Base-by-base conservation (phyloP, 2,888 invertebrate species). In the Pherbina coryleti region DNA sequence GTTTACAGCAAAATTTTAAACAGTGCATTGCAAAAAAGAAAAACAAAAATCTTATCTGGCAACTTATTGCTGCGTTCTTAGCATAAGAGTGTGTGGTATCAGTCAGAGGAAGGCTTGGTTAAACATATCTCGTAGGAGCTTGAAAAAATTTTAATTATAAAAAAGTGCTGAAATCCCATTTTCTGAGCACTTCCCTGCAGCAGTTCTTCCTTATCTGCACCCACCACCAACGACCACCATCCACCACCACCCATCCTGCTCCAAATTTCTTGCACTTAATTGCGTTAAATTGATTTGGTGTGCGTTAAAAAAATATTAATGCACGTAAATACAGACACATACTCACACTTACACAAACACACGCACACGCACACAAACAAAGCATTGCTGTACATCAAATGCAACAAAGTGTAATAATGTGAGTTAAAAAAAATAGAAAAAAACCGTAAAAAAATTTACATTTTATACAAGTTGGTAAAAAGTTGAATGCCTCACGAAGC, bases 301-400 rank as follows among this genome's bases (percentile, higher is more conserved):
- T 22, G 19, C 9, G 22, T 66, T 66, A 51, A 70, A 64, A 76
- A 67, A 64, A 25, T 44, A 75, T 28, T 67, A 19, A 71, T 49
- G 60, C 62, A 72, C 60, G 53, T 60, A 76, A n/a, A 25, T 8
- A 25, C 51, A 37, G 25, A 34, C 60, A 28, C 70, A 76, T 25
- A 9, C 44, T 44, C 19, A 64, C 51, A 34, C 28, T 25, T 8
- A 22, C 8, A 25, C 1, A 7, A 25, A 5, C 25, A 19, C 34
- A 22, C n/a, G 31, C 25, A 69, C 70, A 70, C 66, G 5, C 44
- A 44, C 37, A 44, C 37, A 19, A 19, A 19, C 19, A n/a, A 67
- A 19, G 5, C 19, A 19, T 8, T 22, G 19, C 55, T 22, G 22
- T 55, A 22, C 19, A 22, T 9, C 55, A 22, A 22, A 19, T 19